These are phyloP conservation scores for Drosophila pullipes DNA, from an alignment of 2,888 invertebrate genomes.

Conservation along the genomic window DNA sequence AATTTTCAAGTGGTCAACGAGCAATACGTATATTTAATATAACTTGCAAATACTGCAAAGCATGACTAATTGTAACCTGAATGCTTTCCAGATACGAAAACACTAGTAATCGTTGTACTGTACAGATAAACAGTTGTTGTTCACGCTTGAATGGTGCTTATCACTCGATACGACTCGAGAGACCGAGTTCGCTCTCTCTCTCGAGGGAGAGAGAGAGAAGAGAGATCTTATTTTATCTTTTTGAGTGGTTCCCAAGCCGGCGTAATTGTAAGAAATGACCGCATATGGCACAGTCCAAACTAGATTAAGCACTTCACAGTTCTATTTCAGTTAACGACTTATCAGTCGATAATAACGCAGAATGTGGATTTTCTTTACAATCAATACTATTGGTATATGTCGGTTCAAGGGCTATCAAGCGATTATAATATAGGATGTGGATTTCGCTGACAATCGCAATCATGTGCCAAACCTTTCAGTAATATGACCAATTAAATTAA, in stretches of 20 bases:
- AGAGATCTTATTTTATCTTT: neutral
- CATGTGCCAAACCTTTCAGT: neutral
- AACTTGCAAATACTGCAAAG: neutral
- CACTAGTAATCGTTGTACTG: conserved; percentile 61
- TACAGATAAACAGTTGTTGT: conserved; percentile 43
- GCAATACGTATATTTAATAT: conserved; percentile 25
- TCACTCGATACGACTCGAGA: conserved; percentile 9
- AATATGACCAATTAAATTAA: conserved; percentile 1
- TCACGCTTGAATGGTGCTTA: conserved; percentile 37
- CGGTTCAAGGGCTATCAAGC: neutral
- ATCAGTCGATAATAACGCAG: neutral
- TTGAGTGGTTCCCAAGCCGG: neutral
- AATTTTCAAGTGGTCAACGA: conserved; percentile 46
- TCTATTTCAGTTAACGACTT: conserved; percentile 2
- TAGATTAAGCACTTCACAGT: conserved; percentile 15
- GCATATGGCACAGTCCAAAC: conserved; percentile 2
- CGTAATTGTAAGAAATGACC: conserved; percentile 31
- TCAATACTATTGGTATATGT: conserved; percentile 3
- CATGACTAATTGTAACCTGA: conserved; percentile 52
- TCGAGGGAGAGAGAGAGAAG: too few species aligned
- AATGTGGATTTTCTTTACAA: neutral
- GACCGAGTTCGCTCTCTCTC: neutral
- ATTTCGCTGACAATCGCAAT: neutral
- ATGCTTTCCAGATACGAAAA: conserved; percentile 43
- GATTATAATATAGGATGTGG: neutral